phyloP scores from a whole-genome alignment of 2,888 invertebrate genomes.

The Cerastis rubricosa region DNA sequence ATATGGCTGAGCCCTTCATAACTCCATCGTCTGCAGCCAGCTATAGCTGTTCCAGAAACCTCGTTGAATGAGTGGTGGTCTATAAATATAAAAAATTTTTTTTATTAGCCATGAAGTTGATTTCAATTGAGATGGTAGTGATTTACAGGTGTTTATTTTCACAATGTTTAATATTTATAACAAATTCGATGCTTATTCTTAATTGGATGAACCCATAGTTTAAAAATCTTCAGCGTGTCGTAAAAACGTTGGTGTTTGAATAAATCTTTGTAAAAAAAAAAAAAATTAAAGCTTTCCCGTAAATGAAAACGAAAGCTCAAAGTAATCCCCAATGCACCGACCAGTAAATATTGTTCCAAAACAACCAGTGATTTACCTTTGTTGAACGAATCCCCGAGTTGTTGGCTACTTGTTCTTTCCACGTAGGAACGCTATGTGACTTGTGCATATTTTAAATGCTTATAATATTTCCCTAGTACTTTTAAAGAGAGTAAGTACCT shows the following conservation, averaged over 20 bases:
- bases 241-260: background rate
- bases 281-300: background rate
- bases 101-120: slow-evolving; percentile 41
- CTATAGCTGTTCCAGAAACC: slow-evolving; percentile 46
- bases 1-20: slow-evolving; percentile 50
- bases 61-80: slow-evolving; percentile 34
- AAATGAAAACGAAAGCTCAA: background rate
- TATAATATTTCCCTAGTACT: slow-evolving; percentile 48
- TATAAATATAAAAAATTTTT: slow-evolving; percentile 57
- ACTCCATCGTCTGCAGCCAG: slow-evolving; percentile 35
- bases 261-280: background rate
- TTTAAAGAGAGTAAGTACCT: slow-evolving; percentile 49
- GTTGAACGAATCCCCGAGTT: slow-evolving; percentile 24
- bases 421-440: slow-evolving; percentile 12
- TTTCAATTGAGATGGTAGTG: slow-evolving; percentile 45
- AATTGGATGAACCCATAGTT: background rate
- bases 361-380: slow-evolving; percentile 29
- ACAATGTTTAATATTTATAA: slow-evolving; percentile 19
- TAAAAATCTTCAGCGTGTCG: background rate
- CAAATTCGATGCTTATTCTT: slow-evolving; percentile 9
- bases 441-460: slow-evolving; percentile 41
- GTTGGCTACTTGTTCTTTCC: slow-evolving; percentile 23
- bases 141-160: slow-evolving; percentile 51
- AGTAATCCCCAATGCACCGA: slow-evolving; percentile 5
- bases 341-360: slow-evolving; percentile 41